Evolutionary conservation across 2,797 vertebrate genomes (phyloP).

Genomic region (Gallinago nigripennis): DNA sequence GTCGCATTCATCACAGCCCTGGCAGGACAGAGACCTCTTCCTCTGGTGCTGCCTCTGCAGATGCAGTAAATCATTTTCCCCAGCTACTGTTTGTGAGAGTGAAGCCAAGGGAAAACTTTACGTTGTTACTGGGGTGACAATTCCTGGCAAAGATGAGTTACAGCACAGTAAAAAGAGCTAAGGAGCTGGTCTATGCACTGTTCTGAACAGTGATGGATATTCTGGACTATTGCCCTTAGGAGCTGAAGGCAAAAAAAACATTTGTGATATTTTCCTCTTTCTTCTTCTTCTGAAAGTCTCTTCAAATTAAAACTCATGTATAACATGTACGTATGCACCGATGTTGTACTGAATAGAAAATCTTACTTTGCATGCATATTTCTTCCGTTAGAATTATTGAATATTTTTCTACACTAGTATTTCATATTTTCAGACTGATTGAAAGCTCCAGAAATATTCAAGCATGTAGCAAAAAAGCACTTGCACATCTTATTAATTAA

Average conservation of each 20-base stretch:
- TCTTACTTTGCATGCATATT: neutral
- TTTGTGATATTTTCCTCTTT: neutral
- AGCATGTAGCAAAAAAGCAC: neutral
- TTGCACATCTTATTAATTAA: neutral
- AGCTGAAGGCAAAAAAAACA: neutral
- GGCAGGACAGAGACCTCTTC: conserved; percentile 48
- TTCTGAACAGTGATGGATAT: conserved; percentile 35
- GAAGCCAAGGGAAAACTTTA: conserved; percentile 49
- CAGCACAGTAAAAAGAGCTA: conserved; percentile 27
- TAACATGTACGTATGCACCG: neutral
- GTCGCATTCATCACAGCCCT: neutral
- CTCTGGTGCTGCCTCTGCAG: conserved; percentile 49
- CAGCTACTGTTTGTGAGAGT: conserved; percentile 30
- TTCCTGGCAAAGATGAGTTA: conserved; percentile 48
- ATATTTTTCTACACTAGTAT: neutral
- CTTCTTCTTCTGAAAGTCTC: neutral
- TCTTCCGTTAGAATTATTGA: neutral
- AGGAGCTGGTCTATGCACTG: neutral
- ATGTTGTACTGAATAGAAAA: neutral
- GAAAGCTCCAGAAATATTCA: neutral
- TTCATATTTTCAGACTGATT: neutral
- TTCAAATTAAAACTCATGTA: neutral
- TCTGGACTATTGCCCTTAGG: neutral
- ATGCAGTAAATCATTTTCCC: conserved; percentile 55
- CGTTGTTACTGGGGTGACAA: conserved; percentile 40